These are phyloP conservation scores for Listronotus oregonensis DNA, from an alignment of 1,140 invertebrate genomes.

Conservation along the genomic window DNA sequence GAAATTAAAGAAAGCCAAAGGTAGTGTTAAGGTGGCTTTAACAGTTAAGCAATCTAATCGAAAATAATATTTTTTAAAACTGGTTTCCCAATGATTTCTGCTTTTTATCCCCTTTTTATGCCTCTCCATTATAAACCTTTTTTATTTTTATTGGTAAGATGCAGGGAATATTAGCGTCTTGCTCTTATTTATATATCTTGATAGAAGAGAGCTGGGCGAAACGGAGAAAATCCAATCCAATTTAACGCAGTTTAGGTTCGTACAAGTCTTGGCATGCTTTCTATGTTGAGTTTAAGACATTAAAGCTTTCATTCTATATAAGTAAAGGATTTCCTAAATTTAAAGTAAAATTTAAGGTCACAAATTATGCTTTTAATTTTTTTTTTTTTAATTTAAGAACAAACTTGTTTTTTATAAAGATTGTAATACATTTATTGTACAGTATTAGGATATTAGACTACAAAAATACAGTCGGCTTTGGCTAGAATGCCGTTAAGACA, in stretches of 20 bases:
- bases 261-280: constrained; percentile 25
- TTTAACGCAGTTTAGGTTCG: constrained; percentile 26
- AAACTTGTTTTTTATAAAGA: no score
- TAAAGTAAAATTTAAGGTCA: constrained; percentile 10
- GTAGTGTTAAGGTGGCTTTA: no score
- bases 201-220: constrained; percentile 10
- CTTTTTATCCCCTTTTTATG: constrained; percentile 3
- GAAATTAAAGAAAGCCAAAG: no score
- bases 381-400: no score
- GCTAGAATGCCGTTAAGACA: no score
- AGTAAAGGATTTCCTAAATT: constrained; percentile 9
- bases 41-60: no score
- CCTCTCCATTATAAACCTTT: constrained; percentile 14
- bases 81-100: no score
- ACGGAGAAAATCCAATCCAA: constrained; percentile 28
- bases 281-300: constrained; percentile 21
- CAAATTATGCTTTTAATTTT: no score
- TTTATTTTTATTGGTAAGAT: constrained; percentile 22
- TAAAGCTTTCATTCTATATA: constrained; percentile 16
- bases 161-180: constrained; percentile 21
- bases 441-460: no score
- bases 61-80: no score
- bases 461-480: no score
- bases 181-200: constrained; percentile 21
- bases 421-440: no score